Base-by-base conservation (phyloP, 2,888 invertebrate genomes). In the Agrochola litura region DNA sequence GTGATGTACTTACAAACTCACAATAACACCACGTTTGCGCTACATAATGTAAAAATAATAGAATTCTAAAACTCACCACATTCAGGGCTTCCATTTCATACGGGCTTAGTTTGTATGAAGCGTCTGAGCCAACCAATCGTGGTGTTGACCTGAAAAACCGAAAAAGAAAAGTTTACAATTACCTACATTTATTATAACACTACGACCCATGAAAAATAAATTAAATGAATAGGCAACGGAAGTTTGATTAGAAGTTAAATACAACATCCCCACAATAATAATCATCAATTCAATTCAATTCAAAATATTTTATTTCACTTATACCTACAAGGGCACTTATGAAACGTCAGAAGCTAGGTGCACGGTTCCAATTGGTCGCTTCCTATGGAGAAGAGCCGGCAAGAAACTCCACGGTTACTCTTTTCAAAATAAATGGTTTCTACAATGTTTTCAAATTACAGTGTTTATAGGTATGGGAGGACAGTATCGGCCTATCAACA, bases 61-160 rank as follows among this genome's bases (percentile, higher is more conserved):
- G 0, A 19, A 46, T 19, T 12, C 1, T 8, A 30, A 16, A 56
- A 94, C 96, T 95, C 89, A 96, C 96, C 80, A 94, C 95, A 90
- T 94, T 95, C 0, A 96, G 85, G 10, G 96, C 96, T 78, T 96
- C 96, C 85, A 93, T 93, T 86, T 96, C 96, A 60, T 94, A 91
- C 0, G 92, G 91, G 68, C 93, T 96, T 79, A 96, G 90, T 82
- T 94, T 95, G 88, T 96, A 96, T 0, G 96, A 96, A 0, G 95
- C 94, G 6, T 96, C 96, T 0, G 96, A 94, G 0, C 96, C 95
- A 22, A 96, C 95, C 52, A 96, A 86, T 8, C 95, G 91, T 6
- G 94, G 94, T 4, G 95, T 85, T 19, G 93, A 94, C 79, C 96
- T 96, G 95, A 1, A 66, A 92, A 92, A 73, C 2, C 77, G 79